These are phyloP conservation scores for Galendromus occidentalis DNA, from an alignment of 1,140 invertebrate species.

Conservation along the genomic window DNA sequence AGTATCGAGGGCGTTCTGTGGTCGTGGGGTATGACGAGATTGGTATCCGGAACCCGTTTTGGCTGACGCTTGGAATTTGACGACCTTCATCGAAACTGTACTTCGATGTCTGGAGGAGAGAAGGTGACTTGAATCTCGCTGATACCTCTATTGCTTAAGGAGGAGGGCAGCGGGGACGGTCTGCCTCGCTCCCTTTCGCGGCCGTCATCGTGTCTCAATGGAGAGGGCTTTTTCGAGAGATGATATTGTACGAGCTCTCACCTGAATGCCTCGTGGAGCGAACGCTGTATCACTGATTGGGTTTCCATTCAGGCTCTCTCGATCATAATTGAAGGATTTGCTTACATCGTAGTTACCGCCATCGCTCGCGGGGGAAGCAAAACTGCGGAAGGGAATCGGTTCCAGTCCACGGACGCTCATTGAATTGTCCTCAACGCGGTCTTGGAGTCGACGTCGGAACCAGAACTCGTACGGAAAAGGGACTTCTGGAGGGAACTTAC, in stretches of 20 bases:
- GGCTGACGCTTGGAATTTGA: not conserved
- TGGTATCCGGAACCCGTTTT: not conserved
- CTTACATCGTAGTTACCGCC: not conserved
- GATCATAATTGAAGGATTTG: not conserved
- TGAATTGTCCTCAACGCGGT: not conserved
- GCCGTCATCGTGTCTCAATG: not conserved
- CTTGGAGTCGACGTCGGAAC: too few species aligned
- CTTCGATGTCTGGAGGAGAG: not conserved
- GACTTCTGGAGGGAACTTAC: not conserved
- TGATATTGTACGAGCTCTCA: not conserved
- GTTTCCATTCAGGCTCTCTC: not conserved
- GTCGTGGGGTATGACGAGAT: not conserved
- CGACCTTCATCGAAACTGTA: not conserved
- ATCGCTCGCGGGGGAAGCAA: not conserved
- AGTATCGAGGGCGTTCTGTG: not conserved
- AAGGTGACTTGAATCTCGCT: not conserved
- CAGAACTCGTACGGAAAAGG: not conserved
- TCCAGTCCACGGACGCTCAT: not conserved
- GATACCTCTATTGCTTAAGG: not conserved
- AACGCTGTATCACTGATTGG: not conserved
- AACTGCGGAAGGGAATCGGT: not conserved
- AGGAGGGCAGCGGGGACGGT: not conserved
- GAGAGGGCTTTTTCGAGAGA: not conserved
- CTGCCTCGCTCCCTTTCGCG: not conserved
- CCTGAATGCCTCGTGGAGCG: not conserved